A percentile compares a stretch with the other conserved stretches of the same genome.
Conservation (phyloP, 2,888 invertebrate species). For the Pseudococcus viburni region DNA sequence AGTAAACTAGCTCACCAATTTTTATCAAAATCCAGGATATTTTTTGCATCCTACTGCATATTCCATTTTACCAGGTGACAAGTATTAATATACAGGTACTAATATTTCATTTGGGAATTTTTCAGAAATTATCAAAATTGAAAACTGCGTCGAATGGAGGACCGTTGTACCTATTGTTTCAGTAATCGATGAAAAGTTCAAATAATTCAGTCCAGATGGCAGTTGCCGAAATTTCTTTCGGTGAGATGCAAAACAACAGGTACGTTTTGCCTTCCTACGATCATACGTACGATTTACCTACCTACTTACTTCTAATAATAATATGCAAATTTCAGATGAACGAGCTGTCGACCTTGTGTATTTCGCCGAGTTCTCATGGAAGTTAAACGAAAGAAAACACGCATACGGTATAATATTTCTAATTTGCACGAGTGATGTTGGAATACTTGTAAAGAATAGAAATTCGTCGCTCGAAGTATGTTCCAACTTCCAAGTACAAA, state of each 20-base stretch:
- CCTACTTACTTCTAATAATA: not conserved
- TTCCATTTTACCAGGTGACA: too few species aligned
- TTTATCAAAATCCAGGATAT: too few species aligned
- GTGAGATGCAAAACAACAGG: not conserved
- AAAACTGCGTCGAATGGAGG: too few species aligned
- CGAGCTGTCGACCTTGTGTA: constrained; percentile 18
- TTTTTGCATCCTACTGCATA: too few species aligned
- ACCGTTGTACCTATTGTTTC: too few species aligned
- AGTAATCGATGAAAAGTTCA: too few species aligned
- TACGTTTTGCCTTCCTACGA: not conserved
- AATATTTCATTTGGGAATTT: too few species aligned
- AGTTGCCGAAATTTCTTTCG: not conserved
- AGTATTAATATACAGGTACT: too few species aligned
- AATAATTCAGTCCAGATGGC: too few species aligned
- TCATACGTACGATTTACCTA: not conserved
- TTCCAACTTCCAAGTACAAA: not conserved
- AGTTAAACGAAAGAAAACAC: constrained; percentile 11
- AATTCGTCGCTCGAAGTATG: not conserved
- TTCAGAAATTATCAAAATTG: too few species aligned
- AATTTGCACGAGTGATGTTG: constrained; percentile 33
- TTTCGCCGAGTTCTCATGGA: constrained; percentile 41
- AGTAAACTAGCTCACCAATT: too few species aligned
- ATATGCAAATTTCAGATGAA: constrained; percentile 8
- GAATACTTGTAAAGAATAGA: constrained; percentile 3
- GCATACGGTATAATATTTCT: constrained; percentile 29